A percentile compares a stretch with the other conserved stretches of the same genome.
phyloP scores from a whole-genome alignment of 2,888 invertebrate genomes.

The Ypsolopha sequella region DNA sequence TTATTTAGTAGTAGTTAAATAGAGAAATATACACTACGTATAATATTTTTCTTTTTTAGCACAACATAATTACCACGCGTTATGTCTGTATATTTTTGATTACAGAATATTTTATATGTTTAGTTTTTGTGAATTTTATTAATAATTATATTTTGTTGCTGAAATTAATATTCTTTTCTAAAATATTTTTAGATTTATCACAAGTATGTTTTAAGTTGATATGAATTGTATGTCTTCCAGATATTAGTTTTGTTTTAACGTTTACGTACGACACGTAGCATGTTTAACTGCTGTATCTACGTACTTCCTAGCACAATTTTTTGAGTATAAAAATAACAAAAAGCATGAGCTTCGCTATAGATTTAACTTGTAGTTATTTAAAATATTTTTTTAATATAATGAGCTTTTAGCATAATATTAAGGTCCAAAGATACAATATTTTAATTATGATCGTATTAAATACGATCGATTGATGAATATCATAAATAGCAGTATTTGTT shows the following conservation, averaged over 20 bases:
- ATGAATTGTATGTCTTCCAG: conserved; percentile 52
- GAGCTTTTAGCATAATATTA: conserved; percentile 53
- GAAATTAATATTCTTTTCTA: conserved; percentile 3
- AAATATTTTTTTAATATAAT: conserved; percentile 23
- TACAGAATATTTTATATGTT: conserved; percentile 19
- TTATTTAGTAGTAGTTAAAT: conserved; percentile 2
- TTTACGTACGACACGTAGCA: conserved; percentile 24
- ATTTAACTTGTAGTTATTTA: conserved; percentile 35
- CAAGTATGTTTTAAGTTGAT: conserved; percentile 22
- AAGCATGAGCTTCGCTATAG: conserved; percentile 43
- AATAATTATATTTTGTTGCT: not conserved
- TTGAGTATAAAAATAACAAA: conserved; percentile 36
- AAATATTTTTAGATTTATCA: conserved; percentile 1
- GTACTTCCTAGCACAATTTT: conserved; percentile 35
- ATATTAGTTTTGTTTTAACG: conserved; percentile 29
- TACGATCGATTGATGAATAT: conserved; percentile 30
- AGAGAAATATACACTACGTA: conserved; percentile 16
- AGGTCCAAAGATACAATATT: conserved; percentile 55
- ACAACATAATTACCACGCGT: conserved; percentile 16
- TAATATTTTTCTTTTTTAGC: conserved; percentile 12
- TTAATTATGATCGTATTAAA: conserved; percentile 33
- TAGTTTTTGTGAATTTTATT: not conserved
- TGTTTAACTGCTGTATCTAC: conserved; percentile 16
- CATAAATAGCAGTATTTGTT: conserved; percentile 50
- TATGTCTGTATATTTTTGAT: conserved; percentile 61